Conservation (phyloP, 1,140 invertebrate species). For the Odontomachus brunneus region DNA sequence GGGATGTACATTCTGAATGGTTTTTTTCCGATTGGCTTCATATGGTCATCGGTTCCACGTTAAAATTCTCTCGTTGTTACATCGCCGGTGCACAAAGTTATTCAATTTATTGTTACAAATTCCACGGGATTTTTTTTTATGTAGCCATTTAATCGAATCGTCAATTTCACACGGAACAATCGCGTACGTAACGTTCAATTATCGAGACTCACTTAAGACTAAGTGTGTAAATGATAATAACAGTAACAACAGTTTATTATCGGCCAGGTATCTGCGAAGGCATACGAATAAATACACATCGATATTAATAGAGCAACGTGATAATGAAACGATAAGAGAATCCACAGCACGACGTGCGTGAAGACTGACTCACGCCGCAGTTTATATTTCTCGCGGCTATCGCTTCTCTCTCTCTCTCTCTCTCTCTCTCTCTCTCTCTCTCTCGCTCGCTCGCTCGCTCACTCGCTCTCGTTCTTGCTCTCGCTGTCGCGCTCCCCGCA, state of each 20-base stretch:
- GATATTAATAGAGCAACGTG: conserved; percentile 13
- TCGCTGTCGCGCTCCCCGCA: no score
- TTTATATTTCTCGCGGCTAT: neutral
- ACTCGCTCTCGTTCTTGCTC: no score
- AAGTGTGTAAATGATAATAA: conserved; percentile 66
- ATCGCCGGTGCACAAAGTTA: neutral
- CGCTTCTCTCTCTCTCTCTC: neutral
- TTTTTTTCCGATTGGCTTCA: conserved; percentile 21
- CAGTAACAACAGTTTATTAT: conserved; percentile 71
- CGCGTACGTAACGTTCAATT: conserved; percentile 18
- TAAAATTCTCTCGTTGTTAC: conserved; percentile 13
- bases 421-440: no score
- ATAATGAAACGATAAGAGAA: conserved; percentile 7
- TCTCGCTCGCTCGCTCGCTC: no score
- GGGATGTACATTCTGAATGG: conserved; percentile 41
- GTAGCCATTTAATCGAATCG: no score
- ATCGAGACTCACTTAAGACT: conserved; percentile 39
- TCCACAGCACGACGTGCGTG: neutral
- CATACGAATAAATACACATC: conserved; percentile 55
- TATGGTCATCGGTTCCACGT: conserved; percentile 7
- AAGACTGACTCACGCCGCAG: neutral
- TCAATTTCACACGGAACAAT: neutral
- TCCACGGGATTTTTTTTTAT: no score
- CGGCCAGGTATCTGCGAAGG: conserved; percentile 35
- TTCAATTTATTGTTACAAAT: no score